Percentiles rank a stretch among this genome's conserved stretches.
Conservation (phyloP, 2,113 vertebrate species). For the Strix aluco region DNA sequence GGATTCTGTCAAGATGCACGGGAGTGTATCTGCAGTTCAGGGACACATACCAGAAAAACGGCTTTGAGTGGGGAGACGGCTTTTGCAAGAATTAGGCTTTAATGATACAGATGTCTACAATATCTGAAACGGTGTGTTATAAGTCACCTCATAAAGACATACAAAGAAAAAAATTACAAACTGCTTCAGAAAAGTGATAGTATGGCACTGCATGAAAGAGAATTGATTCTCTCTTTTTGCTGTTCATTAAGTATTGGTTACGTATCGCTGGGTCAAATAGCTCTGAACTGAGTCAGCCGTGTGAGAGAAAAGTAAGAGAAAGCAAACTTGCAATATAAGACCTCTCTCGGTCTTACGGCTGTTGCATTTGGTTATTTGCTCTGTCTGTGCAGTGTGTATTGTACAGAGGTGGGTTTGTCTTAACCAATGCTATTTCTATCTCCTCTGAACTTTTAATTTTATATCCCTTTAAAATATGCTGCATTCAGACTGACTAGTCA, state of each 20-base stretch:
- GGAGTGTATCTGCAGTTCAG: not conserved
- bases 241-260: not conserved
- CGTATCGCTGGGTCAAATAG: not conserved
- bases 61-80: not conserved
- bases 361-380: not conserved
- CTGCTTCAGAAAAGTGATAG: not conserved
- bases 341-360: not conserved
- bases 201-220: not conserved
- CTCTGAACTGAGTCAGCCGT: not conserved
- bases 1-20: not conserved
- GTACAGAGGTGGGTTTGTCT: not conserved
- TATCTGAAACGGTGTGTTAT: not conserved
- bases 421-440: not conserved
- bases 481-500: not conserved
- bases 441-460: conserved; percentile 15
- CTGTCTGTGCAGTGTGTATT: not conserved
- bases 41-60: not conserved
- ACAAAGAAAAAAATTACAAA: not conserved
- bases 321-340: not conserved
- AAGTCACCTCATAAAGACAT: not conserved
- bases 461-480: not conserved
- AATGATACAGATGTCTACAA: not conserved
- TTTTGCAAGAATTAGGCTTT: not conserved
- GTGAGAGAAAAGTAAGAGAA: not conserved
- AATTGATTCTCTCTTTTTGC: not conserved